Conservation (phyloP, 2,888 invertebrate species). For the Bhutanitis thaidina region DNA sequence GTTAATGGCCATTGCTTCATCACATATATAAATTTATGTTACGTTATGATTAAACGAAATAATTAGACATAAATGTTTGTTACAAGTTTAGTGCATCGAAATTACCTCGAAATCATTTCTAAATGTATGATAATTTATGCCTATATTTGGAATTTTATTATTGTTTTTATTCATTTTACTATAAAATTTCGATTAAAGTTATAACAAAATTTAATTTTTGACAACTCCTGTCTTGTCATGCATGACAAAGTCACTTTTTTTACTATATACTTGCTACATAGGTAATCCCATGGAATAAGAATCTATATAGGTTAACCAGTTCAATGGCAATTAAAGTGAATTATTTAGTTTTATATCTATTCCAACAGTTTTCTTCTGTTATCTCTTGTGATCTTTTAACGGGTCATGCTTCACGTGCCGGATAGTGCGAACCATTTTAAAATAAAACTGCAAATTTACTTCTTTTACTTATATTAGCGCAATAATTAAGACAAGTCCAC, state of each 20-base stretch:
- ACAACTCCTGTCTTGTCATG: slow-evolving; percentile 5
- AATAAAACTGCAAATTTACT: too few species aligned
- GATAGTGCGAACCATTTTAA: slow-evolving; percentile 7
- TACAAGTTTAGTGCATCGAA: slow-evolving; percentile 1
- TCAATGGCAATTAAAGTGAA: background rate
- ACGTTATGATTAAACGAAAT: too few species aligned
- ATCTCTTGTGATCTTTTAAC: slow-evolving; percentile 10
- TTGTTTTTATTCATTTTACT: slow-evolving; percentile 3
- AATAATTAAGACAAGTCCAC: too few species aligned
- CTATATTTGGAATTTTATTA: slow-evolving; percentile 11
- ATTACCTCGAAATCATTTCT: slow-evolving; percentile 39
- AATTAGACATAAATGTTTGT: too few species aligned
- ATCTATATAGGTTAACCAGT: too few species aligned
- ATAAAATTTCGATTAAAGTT: slow-evolving; percentile 3
- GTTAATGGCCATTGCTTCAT: slow-evolving; percentile 4
- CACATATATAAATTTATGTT: background rate
- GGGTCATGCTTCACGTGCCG: slow-evolving; percentile 17
- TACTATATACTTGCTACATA: background rate
- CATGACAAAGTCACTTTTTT: background rate
- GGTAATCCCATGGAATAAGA: background rate
- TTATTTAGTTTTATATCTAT: background rate
- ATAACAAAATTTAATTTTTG: slow-evolving; percentile 3
- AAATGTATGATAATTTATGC: slow-evolving; percentile 40
- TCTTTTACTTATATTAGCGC: too few species aligned
- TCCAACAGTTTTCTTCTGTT: background rate